Conservation (phyloP, 1,140 invertebrate species). For the Melipona quadrifasciata region DNA sequence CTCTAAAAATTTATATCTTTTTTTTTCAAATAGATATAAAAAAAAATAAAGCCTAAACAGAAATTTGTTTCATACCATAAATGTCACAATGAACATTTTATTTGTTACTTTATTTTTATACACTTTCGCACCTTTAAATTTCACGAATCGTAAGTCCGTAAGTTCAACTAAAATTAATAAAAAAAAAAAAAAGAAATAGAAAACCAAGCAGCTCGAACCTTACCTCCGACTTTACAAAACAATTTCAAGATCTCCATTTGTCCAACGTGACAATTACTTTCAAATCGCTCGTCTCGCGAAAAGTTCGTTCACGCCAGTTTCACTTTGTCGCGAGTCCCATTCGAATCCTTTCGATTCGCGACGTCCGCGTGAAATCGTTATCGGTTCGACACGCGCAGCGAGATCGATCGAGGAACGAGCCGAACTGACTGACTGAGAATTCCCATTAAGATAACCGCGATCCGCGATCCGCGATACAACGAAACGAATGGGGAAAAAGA, state of each 20-base stretch:
- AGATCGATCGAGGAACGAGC: not conserved
- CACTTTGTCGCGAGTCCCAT: not conserved
- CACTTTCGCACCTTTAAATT: not conserved
- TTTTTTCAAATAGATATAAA: not conserved
- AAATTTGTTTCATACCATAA: not conserved
- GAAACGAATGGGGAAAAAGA: not conserved
- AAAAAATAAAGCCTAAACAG: not conserved
- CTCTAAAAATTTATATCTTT: too few relatives aligned
- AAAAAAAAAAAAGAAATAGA: not conserved
- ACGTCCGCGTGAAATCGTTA: not conserved
- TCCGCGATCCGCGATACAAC: not conserved
- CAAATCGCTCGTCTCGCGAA: too few relatives aligned
- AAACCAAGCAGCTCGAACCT: not conserved
- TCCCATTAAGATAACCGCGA: constrained; percentile 12
- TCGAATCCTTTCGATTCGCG: not conserved
- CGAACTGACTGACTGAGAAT: not conserved
- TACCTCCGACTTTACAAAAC: not conserved
- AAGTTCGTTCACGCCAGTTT: not conserved
- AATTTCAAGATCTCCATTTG: not conserved
- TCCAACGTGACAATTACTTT: not conserved
- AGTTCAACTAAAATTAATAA: not conserved
- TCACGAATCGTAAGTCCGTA: not conserved
- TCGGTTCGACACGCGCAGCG: not conserved
- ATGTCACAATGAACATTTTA: not conserved
- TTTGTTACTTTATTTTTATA: not conserved